Evolutionary conservation across 2,888 invertebrate genomes (phyloP).

Genomic region (Zonitis immaculata): DNA sequence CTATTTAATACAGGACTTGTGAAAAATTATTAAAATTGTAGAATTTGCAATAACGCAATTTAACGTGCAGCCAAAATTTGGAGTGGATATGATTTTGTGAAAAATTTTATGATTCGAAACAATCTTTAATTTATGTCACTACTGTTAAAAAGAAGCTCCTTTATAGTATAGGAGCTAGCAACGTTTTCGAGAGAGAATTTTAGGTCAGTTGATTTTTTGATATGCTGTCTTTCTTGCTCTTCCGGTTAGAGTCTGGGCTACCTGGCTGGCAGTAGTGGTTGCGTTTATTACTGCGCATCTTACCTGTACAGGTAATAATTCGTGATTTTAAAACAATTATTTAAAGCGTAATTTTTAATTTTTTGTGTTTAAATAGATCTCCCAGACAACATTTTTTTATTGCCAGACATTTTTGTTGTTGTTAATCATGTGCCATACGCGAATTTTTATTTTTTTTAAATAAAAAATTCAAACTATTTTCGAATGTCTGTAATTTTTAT

Average conservation of each 20-base stretch:
- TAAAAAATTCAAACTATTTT: not conserved
- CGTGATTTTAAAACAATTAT: not conserved
- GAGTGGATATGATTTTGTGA: too few species aligned
- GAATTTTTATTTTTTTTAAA: not conserved
- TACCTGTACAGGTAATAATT: conserved; percentile 6
- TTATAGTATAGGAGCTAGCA: conserved; percentile 6
- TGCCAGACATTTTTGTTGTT: not conserved
- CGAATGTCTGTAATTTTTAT: not conserved
- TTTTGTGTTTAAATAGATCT: not conserved
- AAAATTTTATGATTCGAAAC: too few species aligned
- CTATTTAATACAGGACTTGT: too few species aligned
- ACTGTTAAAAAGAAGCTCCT: too few species aligned
- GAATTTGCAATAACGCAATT: too few species aligned
- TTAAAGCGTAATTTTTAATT: not conserved
- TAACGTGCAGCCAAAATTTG: too few species aligned
- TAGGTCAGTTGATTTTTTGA: conserved; percentile 11
- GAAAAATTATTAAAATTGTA: too few species aligned
- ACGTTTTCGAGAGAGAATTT: conserved; percentile 9
- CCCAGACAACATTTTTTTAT: not conserved
- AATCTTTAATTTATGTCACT: too few species aligned
- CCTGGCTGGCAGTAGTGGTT: conserved; percentile 14
- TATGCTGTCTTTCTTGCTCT: conserved; percentile 9
- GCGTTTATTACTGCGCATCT: conserved; percentile 4
- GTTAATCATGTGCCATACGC: not conserved
- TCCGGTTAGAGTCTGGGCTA: conserved; percentile 3